phyloP scores from a whole-genome alignment of 2,113 vertebrate species.

The Nyctibius bracteatus region DNA sequence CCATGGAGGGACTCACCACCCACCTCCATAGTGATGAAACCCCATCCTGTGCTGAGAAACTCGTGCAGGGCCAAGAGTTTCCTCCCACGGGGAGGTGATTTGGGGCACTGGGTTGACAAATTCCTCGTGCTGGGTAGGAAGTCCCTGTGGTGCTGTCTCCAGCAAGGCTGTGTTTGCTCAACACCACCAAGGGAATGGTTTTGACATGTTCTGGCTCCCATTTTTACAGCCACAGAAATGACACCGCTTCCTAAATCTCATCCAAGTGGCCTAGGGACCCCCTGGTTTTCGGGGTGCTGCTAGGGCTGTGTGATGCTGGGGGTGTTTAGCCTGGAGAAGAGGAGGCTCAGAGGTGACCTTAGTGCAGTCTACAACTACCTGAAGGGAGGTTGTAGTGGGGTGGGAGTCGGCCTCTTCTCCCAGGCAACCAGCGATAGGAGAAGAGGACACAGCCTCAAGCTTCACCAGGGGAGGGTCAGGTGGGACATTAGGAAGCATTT shows the following conservation, averaged over 20 bases:
- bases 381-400: too few relatives aligned
- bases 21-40: neutral
- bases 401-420: too few relatives aligned
- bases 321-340: too few relatives aligned
- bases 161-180: neutral
- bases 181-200: neutral
- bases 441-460: too few relatives aligned
- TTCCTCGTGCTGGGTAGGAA: neutral
- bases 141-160: neutral
- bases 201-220: rapidly evolving
- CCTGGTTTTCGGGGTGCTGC: neutral
- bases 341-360: too few relatives aligned
- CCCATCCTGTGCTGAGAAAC: neutral
- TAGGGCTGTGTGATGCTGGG: neutral
- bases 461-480: too few relatives aligned
- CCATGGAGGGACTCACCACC: rapidly evolving
- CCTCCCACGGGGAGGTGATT: neutral
- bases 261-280: rapidly evolving
- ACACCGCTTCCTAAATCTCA: neutral
- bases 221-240: neutral
- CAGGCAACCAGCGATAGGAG: too few relatives aligned
- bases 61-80: neutral
- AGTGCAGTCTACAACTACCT: too few relatives aligned
- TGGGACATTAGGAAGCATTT: too few relatives aligned
- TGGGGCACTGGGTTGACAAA: neutral